Base-by-base conservation (phyloP, 1,140 invertebrate genomes). In the Bombyx mori region DNA sequence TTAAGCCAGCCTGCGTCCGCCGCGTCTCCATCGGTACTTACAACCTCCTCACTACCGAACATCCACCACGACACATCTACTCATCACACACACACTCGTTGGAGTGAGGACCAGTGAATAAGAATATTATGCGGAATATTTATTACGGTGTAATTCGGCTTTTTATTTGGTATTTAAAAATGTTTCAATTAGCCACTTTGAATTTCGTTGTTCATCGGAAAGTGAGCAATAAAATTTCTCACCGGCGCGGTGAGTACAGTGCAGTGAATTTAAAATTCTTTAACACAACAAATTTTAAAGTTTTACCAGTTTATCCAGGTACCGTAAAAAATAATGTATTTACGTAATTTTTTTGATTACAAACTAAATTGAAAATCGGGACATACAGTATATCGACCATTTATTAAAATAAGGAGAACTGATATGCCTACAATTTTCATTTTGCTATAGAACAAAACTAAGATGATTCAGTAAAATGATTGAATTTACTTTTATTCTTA, bases 111-210 rank as follows among this genome's bases (percentile, higher is more conserved):
- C 52, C 63, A 70, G 71, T 73, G 71, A 68, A 63, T 51, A n/a
- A n/a, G n/a, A n/a, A 7, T 44, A 9, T 35, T 51, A 51, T 8
- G 42, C 8, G 35, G 12, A 1, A 54, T 54, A 54, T n/a, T 47
- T 47, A 44, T 18, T 54, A 44, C 52, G 52, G 52, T 54, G 42
- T 10, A 18, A 43, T 47, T 35, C 44, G 43, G 44, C 8, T 46
- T 35, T 35, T 48, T 35, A 35, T 10, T 35, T 35, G 45, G 46
- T 18, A 42, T 54, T 8, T 49, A 9, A 47, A 4, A 88, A 90
- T 90, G 89, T 88, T 90, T 86, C 88, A 89, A 82, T 90, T 90
- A 85, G 89, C 88, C 69, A 90, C 89, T 66, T 88, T 90, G 65
- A 90, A 89, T 82, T 90, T 89, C 86, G 88, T 86, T 85, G 90